Evolutionary conservation across 2,113 vertebrate species (phyloP), one percentile per base, ranked within the genome.

Genomic region (Motacilla tschutschensis): DNA sequence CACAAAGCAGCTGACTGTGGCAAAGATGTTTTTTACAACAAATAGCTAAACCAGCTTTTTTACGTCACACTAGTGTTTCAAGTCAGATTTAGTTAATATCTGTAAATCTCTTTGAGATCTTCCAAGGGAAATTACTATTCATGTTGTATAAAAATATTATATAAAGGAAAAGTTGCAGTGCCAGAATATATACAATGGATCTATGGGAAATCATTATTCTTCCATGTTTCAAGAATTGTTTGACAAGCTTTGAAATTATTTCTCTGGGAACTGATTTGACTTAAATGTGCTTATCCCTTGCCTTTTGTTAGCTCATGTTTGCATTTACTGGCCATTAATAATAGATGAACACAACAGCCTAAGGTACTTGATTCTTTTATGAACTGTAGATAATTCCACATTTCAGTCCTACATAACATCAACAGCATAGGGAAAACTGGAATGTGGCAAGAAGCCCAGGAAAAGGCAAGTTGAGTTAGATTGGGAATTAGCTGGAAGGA

Each of bases 211-310:
- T 92, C 93, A 95, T 96, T 85, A 92, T 83, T 95, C 91, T 91
- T 92, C 72, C 73, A 81, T 78, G 71, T 89, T 95, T 93, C 74
- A 93, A 92, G 69, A 59, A 33, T 71, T 95, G 94, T 95, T 96
- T 96, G 93, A 96, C 90, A 89, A 40, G 31, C 84, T 91, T 94
- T 91, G 59, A 95, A 96, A 92, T 96, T 87, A 95, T 93, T 95
- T 95, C 95, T 87, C 93, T 93, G 77, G 87, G 90, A 96, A 93
- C 76, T 31, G 38, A 72, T 89, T 79, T 94, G 89, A 84, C 35
- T 94, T 92, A 91, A 94, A 94, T 91, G 80, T 95, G 91, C 93
- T 96, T 95, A 95, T 95, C 86, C 80, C 81, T 88, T 92, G 85
- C 46, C 82, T 92, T 86, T 94, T 93, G 93, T 85, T 87, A 89